A percentile compares a stretch with the other conserved stretches of the same genome.
phyloP scores from a whole-genome alignment of 2,888 invertebrate species.

The Drosophila stalkeri region DNA sequence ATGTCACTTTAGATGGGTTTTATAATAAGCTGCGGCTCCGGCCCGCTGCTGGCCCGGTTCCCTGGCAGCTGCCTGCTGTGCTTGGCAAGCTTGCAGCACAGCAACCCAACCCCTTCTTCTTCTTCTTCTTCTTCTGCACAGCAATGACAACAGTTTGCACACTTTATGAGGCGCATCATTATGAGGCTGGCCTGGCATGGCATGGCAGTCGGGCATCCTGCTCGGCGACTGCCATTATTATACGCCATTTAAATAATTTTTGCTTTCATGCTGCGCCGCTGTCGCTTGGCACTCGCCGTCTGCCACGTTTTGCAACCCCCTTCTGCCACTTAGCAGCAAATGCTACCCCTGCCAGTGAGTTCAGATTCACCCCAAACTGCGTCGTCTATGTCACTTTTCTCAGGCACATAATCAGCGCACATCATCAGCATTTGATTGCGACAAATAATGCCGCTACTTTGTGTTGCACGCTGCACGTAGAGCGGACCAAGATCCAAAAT shows the following conservation, averaged over 20 bases:
- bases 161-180: slow-evolving; percentile 84
- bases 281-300: slow-evolving; percentile 64
- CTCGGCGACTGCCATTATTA: slow-evolving; percentile 82
- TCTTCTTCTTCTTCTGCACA: not conserved
- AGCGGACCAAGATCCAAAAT: slow-evolving; percentile 52
- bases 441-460: slow-evolving; percentile 84
- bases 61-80: slow-evolving; percentile 58
- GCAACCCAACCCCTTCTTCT: slow-evolving; percentile 34
- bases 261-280: slow-evolving; percentile 74
- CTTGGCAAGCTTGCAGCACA: slow-evolving; percentile 25
- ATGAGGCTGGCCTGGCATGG: slow-evolving; percentile 77
- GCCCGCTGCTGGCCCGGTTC: not conserved
- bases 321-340: not conserved
- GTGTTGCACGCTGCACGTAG: slow-evolving; percentile 61
- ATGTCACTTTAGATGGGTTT: slow-evolving; percentile 78
- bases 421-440: slow-evolving; percentile 84
- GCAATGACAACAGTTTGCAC: slow-evolving; percentile 78
- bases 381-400: slow-evolving; percentile 64
- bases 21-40: slow-evolving; percentile 69
- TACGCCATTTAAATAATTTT: slow-evolving; percentile 84
- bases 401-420: slow-evolving; percentile 81
- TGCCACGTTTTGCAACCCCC: slow-evolving; percentile 60
- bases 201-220: slow-evolving; percentile 58
- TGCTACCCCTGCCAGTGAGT: not conserved
- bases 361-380: slow-evolving; percentile 38